phyloP scores from a whole-genome alignment of 2,888 invertebrate genomes.

The Xylota segnis region DNA sequence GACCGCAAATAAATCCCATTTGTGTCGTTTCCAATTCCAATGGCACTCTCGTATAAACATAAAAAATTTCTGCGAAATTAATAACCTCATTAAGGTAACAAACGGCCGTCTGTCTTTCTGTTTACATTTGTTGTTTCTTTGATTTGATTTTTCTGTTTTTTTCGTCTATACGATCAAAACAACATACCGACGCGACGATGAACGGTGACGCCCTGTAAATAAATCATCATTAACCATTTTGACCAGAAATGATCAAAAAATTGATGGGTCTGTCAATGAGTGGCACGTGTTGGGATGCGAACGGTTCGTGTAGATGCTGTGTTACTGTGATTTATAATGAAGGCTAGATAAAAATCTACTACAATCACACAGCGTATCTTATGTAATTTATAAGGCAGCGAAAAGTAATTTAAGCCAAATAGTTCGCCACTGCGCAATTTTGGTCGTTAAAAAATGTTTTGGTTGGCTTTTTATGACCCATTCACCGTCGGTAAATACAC shows the following conservation, averaged over 20 bases:
- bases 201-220: slow-evolving; percentile 41
- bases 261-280: slow-evolving; percentile 22
- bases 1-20: slow-evolving; percentile 47
- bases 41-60: background rate
- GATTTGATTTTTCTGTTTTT: slow-evolving; percentile 16
- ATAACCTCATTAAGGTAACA: slow-evolving; percentile 62
- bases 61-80: slow-evolving; percentile 44
- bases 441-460: slow-evolving; percentile 31
- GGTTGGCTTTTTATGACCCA: slow-evolving; percentile 52
- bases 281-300: slow-evolving; percentile 7
- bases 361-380: slow-evolving; percentile 13
- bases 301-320: background rate
- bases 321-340: slow-evolving; percentile 33
- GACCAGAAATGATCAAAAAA: slow-evolving; percentile 25
- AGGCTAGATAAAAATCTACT: slow-evolving; percentile 26
- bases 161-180: slow-evolving; percentile 26
- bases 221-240: slow-evolving; percentile 37
- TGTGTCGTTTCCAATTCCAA: slow-evolving; percentile 24
- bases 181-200: slow-evolving; percentile 8
- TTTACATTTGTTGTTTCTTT: slow-evolving; percentile 34
- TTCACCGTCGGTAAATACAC: slow-evolving; percentile 54
- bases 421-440: slow-evolving; percentile 50
- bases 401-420: slow-evolving; percentile 6
- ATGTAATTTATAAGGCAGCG: slow-evolving; percentile 8
- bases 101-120: slow-evolving; percentile 34